These are phyloP conservation scores for Alsophila aescularia DNA, from an alignment of 2,888 invertebrate species.

Conservation along the genomic window DNA sequence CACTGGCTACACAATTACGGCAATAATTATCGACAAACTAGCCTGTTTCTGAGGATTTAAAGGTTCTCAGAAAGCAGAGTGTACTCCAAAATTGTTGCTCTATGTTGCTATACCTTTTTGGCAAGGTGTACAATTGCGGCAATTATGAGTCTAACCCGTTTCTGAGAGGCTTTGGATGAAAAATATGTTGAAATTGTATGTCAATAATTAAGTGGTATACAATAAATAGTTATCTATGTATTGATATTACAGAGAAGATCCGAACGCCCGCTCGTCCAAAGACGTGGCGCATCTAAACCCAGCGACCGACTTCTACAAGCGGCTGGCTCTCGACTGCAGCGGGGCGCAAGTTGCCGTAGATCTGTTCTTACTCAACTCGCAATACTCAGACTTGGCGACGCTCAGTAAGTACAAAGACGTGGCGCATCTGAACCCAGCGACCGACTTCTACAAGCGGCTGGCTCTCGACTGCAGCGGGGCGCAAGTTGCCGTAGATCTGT, in stretches of 20 bases:
- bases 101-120: too few relatives aligned
- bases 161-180: too few relatives aligned
- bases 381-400: conserved; percentile 97
- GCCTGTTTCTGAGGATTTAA: too few relatives aligned
- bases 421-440: conserved; percentile 92
- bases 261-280: conserved; percentile 91
- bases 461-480: conserved; percentile 98
- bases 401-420: conserved; percentile 86
- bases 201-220: too few relatives aligned
- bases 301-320: conserved; percentile 97
- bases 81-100: too few relatives aligned
- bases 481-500: conserved; percentile 98
- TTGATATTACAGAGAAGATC: conserved; percentile 88
- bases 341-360: conserved; percentile 98
- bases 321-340: conserved; percentile 97
- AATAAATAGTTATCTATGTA: too few relatives aligned
- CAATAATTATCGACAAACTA: too few relatives aligned
- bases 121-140: too few relatives aligned
- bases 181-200: too few relatives aligned
- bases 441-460: conserved; percentile 96
- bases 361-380: conserved; percentile 95
- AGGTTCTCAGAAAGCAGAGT: too few relatives aligned
- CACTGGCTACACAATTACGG: too few relatives aligned
- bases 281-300: conserved; percentile 96
- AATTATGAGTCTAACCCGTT: too few relatives aligned